A percentile compares a stretch with the other conserved stretches of the same genome.
phyloP scores from a whole-genome alignment of 1,140 invertebrate species.

The Mizuhopecten yessoensis region DNA sequence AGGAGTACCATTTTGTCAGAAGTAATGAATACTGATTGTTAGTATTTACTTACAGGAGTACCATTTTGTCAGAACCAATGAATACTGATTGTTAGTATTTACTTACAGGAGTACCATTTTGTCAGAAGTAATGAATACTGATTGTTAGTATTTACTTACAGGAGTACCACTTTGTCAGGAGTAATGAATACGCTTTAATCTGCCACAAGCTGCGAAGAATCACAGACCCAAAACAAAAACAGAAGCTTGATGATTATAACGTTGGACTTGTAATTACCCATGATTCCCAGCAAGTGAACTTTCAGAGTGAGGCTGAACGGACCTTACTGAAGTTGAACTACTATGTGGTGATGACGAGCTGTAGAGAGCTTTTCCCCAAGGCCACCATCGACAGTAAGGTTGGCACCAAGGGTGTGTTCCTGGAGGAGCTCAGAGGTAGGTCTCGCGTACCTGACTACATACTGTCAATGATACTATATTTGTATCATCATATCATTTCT shows the following conservation, averaged over 20 bases:
- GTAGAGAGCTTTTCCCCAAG: constrained; percentile 89
- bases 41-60: too few species aligned
- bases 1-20: too few species aligned
- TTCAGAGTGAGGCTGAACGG: constrained; percentile 69
- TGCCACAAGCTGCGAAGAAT: constrained; percentile 63
- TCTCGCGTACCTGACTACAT: not conserved
- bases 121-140: too few species aligned
- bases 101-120: too few species aligned
- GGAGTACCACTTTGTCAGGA: constrained; percentile 66
- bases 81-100: too few species aligned
- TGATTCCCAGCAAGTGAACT: constrained; percentile 59
- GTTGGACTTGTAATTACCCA: constrained; percentile 88
- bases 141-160: constrained; percentile 53
- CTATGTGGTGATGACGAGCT: constrained; percentile 89
- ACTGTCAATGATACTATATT: constrained; percentile 43
- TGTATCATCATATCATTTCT: constrained; percentile 26
- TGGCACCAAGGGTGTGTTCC: constrained; percentile 83
- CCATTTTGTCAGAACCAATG: too few species aligned
- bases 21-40: too few species aligned
- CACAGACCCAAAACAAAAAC: constrained; percentile 34
- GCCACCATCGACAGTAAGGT: constrained; percentile 86
- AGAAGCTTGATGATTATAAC: constrained; percentile 86
- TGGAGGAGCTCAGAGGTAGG: not conserved
- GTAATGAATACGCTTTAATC: constrained; percentile 76
- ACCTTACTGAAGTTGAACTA: constrained; percentile 87